Evolutionary conservation across 2,797 vertebrate species (phyloP).

Genomic region (Phrynocephalus forsythii): DNA sequence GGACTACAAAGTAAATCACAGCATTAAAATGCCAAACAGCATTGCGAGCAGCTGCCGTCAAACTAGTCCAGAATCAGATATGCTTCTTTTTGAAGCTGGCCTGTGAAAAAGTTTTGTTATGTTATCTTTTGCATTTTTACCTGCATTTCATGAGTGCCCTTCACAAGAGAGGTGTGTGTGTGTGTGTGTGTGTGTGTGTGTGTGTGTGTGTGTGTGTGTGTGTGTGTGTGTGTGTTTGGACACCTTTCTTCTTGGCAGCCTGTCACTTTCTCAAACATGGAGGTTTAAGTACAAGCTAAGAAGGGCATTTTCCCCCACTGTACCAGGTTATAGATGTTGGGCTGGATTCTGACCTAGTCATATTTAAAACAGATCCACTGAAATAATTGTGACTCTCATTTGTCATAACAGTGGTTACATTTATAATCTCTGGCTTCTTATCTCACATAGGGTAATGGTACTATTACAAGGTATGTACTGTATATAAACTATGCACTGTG

Average conservation of each 20-base stretch:
- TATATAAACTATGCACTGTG: no score
- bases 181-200: no score
- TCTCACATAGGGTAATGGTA: no score
- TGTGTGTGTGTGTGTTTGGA: neutral
- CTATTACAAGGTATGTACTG: no score
- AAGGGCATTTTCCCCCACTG: neutral
- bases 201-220: no score
- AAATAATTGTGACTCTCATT: neutral
- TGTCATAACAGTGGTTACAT: no score
- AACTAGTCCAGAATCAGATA: slow-evolving; percentile 90
- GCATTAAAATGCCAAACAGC: slow-evolving; percentile 76
- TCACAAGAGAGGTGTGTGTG: neutral
- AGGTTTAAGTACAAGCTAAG: neutral
- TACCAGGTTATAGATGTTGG: neutral
- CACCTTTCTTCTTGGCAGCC: neutral
- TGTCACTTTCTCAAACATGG: neutral
- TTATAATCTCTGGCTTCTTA: no score
- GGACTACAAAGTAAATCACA: slow-evolving; percentile 12
- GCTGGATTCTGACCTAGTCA: neutral
- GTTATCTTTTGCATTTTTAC: slow-evolving; percentile 31
- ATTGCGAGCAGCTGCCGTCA: slow-evolving; percentile 87
- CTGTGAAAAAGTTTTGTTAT: slow-evolving; percentile 50
- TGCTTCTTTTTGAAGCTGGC: slow-evolving; percentile 70
- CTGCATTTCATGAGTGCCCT: slow-evolving; percentile 42
- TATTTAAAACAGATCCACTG: neutral